phyloP scores from a whole-genome alignment of 2,113 vertebrate genomes.

The Thalassarche chlororhynchos region DNA sequence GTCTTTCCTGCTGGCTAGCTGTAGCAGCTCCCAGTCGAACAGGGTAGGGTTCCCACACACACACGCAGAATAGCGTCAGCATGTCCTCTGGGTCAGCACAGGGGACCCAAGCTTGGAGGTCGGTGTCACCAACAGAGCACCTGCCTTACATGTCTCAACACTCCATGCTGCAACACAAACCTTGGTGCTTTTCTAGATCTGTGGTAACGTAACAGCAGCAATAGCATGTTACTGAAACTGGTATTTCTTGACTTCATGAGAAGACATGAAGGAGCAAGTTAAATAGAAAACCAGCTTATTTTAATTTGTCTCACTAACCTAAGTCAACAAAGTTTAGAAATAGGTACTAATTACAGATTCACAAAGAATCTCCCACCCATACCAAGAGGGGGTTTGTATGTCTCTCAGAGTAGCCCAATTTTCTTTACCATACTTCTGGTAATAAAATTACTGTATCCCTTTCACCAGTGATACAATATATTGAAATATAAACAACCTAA shows the following conservation, averaged over 20 bases:
- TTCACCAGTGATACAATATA: background rate
- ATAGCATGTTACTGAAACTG: background rate
- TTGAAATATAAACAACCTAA: background rate
- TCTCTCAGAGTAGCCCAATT: background rate
- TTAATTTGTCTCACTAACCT: background rate
- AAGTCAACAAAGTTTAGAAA: background rate
- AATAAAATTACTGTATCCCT: background rate
- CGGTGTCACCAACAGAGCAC: background rate
- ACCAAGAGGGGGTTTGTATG: background rate
- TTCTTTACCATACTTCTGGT: background rate
- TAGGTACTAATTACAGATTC: background rate
- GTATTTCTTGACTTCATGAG: background rate
- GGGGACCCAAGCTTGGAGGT: background rate
- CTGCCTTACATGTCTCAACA: background rate
- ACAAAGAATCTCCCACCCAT: background rate
- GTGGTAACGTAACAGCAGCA: background rate
- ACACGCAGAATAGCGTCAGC: background rate
- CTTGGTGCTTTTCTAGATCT: background rate
- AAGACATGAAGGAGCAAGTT: slow-evolving; percentile 16
- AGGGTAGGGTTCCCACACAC: accelerated
- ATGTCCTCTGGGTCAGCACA: background rate
- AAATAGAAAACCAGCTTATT: background rate
- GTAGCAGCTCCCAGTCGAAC: background rate
- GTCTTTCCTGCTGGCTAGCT: background rate
- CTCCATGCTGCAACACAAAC: background rate